A percentile compares a stretch with the other conserved stretches of the same genome.
These are phyloP conservation scores for Oasisia sp. DNA, from an alignment of 2,888 invertebrate species.

Conservation along the genomic window DNA sequence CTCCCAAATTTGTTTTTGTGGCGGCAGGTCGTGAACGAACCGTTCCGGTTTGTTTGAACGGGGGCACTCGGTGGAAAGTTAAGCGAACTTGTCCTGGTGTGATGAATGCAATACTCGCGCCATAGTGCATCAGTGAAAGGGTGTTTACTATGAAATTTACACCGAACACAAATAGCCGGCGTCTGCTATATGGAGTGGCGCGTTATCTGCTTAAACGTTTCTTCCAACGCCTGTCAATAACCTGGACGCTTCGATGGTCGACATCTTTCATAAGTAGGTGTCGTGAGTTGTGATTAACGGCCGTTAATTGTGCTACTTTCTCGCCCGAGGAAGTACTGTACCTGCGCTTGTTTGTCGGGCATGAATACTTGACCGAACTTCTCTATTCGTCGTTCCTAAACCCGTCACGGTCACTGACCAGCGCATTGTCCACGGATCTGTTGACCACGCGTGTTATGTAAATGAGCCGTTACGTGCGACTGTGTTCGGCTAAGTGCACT, in stretches of 20 bases:
- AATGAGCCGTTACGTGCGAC: neutral
- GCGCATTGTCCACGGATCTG: neutral
- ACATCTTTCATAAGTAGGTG: neutral
- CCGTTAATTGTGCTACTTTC: neutral
- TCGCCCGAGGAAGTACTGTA: neutral
- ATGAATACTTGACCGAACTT: neutral
- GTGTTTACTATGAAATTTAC: conserved; percentile 17
- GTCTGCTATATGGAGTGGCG: neutral
- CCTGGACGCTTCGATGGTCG: neutral
- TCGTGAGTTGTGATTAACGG: neutral
- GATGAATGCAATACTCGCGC: neutral
- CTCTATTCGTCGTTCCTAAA: neutral
- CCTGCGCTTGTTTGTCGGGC: neutral
- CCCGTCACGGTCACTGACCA: neutral
- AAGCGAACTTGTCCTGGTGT: neutral
- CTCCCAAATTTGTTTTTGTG: neutral
- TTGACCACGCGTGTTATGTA: neutral
- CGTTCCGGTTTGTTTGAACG: neutral
- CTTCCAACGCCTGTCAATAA: neutral
- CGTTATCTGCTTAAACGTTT: neutral
- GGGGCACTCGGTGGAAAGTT: neutral
- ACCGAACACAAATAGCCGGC: neutral
- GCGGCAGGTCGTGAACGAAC: neutral
- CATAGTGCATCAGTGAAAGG: neutral
- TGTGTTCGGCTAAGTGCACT: neutral